Percentiles rank a stretch among this genome's conserved stretches.
phyloP scores from a whole-genome alignment of 2,113 vertebrate genomes.

The Myrmecobius fasciatus region DNA sequence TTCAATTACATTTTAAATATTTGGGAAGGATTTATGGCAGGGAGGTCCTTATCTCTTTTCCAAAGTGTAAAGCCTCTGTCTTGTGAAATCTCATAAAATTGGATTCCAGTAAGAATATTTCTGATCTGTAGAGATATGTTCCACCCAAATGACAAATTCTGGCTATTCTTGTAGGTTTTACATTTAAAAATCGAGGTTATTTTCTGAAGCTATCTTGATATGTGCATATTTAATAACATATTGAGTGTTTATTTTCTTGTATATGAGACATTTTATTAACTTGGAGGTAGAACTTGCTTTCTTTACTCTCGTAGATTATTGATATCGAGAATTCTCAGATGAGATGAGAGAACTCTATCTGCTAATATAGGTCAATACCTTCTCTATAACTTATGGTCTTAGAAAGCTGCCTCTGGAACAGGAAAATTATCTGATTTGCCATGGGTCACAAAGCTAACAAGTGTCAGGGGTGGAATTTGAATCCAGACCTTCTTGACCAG shows the following conservation, averaged over 20 bases:
- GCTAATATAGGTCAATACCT: neutral
- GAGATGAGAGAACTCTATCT: neutral
- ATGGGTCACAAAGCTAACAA: neutral
- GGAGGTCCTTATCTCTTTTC: slow-evolving; percentile 64
- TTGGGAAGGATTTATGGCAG: slow-evolving; percentile 63
- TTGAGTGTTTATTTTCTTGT: slow-evolving; percentile 1
- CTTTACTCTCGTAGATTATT: slow-evolving; percentile 31
- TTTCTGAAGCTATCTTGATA: neutral
- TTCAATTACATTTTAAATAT: slow-evolving; percentile 76
- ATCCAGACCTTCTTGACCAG: neutral
- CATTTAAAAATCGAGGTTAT: slow-evolving; percentile 46
- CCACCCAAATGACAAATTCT: slow-evolving; percentile 26
- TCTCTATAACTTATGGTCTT: neutral
- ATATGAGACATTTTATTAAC: neutral
- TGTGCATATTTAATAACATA: neutral
- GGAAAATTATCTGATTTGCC: neutral
- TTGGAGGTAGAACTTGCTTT: slow-evolving; percentile 24
- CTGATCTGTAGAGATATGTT: slow-evolving; percentile 38
- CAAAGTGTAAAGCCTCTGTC: slow-evolving; percentile 68
- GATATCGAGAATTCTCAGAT: neutral
- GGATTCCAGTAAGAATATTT: slow-evolving; percentile 49
- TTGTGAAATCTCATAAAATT: slow-evolving; percentile 66
- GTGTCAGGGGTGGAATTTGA: neutral
- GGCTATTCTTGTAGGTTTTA: slow-evolving; percentile 4
- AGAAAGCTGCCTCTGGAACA: neutral